These are phyloP conservation scores for Nipponacmea schrenckii DNA, from an alignment of 2,888 invertebrate genomes.

Conservation along the genomic window DNA sequence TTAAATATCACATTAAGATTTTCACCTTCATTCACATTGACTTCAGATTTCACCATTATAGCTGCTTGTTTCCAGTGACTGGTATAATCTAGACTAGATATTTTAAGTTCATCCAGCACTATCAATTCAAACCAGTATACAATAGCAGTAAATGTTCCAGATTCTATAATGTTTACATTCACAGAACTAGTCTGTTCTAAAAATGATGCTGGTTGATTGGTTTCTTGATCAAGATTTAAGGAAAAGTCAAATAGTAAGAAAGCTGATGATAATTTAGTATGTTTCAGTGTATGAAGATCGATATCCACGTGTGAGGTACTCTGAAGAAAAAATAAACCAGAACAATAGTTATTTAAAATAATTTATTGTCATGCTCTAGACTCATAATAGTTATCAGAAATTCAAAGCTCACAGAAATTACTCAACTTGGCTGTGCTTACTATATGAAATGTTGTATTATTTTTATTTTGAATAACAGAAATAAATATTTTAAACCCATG, in stretches of 20 bases:
- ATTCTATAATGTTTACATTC: conserved; percentile 38
- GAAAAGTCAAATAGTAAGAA: conserved; percentile 52
- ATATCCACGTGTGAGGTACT: conserved; percentile 57
- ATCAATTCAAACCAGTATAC: conserved; percentile 60
- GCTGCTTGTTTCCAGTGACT: conserved; percentile 58
- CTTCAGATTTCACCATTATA: conserved; percentile 44
- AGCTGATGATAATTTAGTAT: conserved; percentile 52
- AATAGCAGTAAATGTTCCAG: conserved; percentile 52
- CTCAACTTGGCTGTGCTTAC: neutral
- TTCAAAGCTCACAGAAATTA: neutral
- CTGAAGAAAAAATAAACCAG: conserved; percentile 37
- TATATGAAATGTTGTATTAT: too few species aligned
- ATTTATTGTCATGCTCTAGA: too few species aligned
- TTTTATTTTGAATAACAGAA: too few species aligned
- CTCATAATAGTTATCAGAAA: neutral
- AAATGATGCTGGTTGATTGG: conserved; percentile 32
- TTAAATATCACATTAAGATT: conserved; percentile 37
- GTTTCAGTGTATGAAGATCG: conserved; percentile 47
- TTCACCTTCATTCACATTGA: conserved; percentile 39
- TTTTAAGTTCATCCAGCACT: conserved; percentile 35
- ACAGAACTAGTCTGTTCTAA: conserved; percentile 38
- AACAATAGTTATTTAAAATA: neutral
- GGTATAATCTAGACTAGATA: conserved; percentile 47
- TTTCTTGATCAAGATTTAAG: conserved; percentile 35
- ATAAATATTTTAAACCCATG: too few species aligned